Base-by-base conservation (phyloP, 2,113 vertebrate genomes). In the Fukomys damarensis region DNA sequence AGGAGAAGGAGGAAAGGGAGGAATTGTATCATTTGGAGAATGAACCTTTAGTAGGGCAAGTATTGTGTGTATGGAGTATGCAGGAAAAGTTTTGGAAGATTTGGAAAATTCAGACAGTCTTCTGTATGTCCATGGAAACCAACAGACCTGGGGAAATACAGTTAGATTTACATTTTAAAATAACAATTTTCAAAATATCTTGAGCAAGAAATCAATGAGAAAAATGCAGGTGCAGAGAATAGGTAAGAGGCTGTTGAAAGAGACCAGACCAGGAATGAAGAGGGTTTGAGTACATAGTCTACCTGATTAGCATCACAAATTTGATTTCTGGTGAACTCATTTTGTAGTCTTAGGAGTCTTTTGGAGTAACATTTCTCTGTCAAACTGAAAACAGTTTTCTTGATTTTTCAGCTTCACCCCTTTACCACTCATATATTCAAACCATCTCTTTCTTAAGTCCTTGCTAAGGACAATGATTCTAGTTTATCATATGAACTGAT, bases 251-350 rank as follows among this genome's bases (percentile, higher is more conserved):
- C n/a, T 68, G 14, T 59, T 91, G 87, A 92, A 85, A 77, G 63
- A 94, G 65, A 77, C 72, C n/a, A 83, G 46, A 79, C 41, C 14
- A 65, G 24, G n/a, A 92, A 24, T 35, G 59, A 87, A 89, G 85
- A 93, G 43, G 65, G 5, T 70, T 65, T 65, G 28, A 83, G 58
- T 30, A 26, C 6, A 76, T 11, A 70, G 74, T 65, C 56, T 86
- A 6, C 66, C 85, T 61, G n/a, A 80, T 94, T 61, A 96, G 58
- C 83, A 89, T 93, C 30, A 70, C 61, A 96, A 38, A 95, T 61
- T 12, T 86, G 49, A 86, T 86, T 86, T 86, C 93, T 54, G 49
- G 81, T 81, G 61, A 91, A 81, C 32, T 93, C 30, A 65, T 65
- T 93, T 56, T 65, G 30, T 76, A 61, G 59, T 76, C 41, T 41